Conservation (phyloP, 1,140 invertebrate species). For the Drosophila littoralis region DNA sequence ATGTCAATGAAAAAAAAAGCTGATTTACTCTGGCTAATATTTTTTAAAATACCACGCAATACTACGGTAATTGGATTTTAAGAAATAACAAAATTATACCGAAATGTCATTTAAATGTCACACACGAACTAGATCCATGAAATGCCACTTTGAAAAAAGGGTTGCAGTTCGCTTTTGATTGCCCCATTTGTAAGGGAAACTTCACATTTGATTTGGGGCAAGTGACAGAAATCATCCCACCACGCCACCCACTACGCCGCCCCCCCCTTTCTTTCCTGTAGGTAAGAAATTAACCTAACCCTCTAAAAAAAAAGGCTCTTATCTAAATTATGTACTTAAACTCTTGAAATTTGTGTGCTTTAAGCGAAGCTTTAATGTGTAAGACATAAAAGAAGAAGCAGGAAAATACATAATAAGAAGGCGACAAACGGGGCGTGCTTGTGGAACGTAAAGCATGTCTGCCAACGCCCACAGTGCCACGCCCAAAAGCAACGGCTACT, state of each 20-base stretch:
- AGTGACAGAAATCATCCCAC: conserved; percentile 19
- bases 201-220: conserved; percentile 3
- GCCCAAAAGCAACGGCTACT: conserved; percentile 30
- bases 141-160: not conserved
- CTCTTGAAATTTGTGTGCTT: conserved; percentile 39
- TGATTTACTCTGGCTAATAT: no score
- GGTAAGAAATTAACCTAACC: not conserved
- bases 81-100: not conserved
- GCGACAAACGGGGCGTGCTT: conserved; percentile 18
- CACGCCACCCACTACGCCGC: not conserved
- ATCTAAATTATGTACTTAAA: conserved; percentile 57
- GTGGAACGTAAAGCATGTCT: conserved; percentile 54
- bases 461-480: conserved; percentile 49
- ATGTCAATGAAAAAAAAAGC: no score
- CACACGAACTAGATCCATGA: conserved; percentile 8
- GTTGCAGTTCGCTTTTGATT: conserved; percentile 8
- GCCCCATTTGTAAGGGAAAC: conserved; percentile 1
- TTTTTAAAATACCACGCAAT: no score
- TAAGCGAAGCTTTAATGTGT: conserved; percentile 55
- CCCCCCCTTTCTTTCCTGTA: no score
- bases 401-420: not conserved
- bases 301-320: conserved; percentile 13
- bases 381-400: not conserved
- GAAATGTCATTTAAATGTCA: not conserved
- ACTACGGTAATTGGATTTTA: no score